Conservation (phyloP, 2,888 invertebrate species). For the Esperia sulphurella region DNA sequence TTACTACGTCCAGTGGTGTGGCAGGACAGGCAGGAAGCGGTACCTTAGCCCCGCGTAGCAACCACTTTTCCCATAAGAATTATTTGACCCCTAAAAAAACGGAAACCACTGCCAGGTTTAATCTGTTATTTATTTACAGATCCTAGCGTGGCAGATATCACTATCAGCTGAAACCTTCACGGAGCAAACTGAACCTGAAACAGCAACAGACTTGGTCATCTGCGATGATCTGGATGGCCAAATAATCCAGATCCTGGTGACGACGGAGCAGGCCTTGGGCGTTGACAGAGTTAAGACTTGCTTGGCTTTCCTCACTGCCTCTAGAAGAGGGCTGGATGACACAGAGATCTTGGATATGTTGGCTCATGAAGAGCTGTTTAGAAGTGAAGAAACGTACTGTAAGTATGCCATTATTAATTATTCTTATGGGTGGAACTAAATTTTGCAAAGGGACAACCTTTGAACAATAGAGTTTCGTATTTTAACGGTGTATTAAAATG, state of each 20-base stretch:
- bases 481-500: too few relatives aligned
- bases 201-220: constrained; percentile 56
- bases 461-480: too few relatives aligned
- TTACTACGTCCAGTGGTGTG: too few relatives aligned
- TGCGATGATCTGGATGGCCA: constrained; percentile 78
- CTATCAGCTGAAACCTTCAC: constrained; percentile 71
- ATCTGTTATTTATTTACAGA: constrained; percentile 40
- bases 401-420: constrained; percentile 31
- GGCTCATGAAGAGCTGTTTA: constrained; percentile 81
- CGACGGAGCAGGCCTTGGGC: constrained; percentile 83
- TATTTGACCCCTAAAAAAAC: too few relatives aligned
- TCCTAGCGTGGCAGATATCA: constrained; percentile 74
- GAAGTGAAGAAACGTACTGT: constrained; percentile 82
- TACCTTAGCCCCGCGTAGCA: too few relatives aligned
- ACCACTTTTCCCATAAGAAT: too few relatives aligned
- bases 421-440: too few relatives aligned
- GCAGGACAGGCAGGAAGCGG: too few relatives aligned
- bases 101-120: too few relatives aligned
- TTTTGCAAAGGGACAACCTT: too few relatives aligned
- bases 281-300: constrained; percentile 82
- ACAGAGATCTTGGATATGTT: constrained; percentile 88
- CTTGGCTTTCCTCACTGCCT: constrained; percentile 85
- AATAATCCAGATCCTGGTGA: constrained; percentile 82
- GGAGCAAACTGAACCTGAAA: constrained; percentile 60
- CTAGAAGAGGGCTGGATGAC: constrained; percentile 88